Evolutionary conservation across 30 jellyfish, hydroid and myxozoan genomes (phyloP).

Genomic region (Aurelia sp.): DNA sequence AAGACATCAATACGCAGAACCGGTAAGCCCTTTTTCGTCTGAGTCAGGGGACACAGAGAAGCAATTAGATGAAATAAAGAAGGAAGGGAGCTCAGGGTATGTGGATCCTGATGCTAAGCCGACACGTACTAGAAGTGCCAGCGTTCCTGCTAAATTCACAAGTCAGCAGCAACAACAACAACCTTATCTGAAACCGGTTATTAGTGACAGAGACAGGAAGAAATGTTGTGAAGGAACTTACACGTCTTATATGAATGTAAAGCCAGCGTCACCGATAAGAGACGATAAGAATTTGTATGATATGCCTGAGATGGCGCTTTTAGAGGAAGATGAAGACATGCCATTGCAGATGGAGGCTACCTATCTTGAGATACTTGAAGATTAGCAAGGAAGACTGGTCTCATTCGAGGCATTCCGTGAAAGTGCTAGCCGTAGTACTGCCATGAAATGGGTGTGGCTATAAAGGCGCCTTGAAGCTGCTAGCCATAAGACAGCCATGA

Average conservation of each 20-base stretch:
- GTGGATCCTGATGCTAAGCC: slow-evolving; percentile 46
- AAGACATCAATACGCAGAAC: slow-evolving; percentile 56
- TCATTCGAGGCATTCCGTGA: too few species aligned
- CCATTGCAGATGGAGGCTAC: slow-evolving; percentile 11
- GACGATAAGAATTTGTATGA: slow-evolving; percentile 53
- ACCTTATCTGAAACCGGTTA: slow-evolving; percentile 51
- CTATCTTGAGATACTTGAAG: slow-evolving; percentile 44
- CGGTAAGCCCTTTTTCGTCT: slow-evolving; percentile 45
- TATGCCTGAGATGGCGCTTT: slow-evolving; percentile 53
- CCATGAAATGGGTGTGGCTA: too few species aligned
- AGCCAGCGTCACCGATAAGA: slow-evolving; percentile 54
- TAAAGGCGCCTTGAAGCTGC: too few species aligned
- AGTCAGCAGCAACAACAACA: slow-evolving; percentile 13
- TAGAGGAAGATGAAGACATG: slow-evolving; percentile 31
- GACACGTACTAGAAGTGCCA: slow-evolving; percentile 52
- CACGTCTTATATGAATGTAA: slow-evolving; percentile 20
- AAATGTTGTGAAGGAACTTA: slow-evolving; percentile 17
- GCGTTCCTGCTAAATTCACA: slow-evolving; percentile 55
- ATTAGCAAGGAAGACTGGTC: not conserved
- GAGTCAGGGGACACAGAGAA: not conserved
- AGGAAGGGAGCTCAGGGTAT: slow-evolving; percentile 30
- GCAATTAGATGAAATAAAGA: not conserved
- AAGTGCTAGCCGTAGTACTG: too few species aligned
- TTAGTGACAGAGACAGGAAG: slow-evolving; percentile 35
- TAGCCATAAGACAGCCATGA: too few species aligned